Evolutionary conservation across 30 jellyfish, hydroid and myxozoan species (phyloP), one percentile per base, ranked within the genome.

Genomic region (Catostylus mosaicus): DNA sequence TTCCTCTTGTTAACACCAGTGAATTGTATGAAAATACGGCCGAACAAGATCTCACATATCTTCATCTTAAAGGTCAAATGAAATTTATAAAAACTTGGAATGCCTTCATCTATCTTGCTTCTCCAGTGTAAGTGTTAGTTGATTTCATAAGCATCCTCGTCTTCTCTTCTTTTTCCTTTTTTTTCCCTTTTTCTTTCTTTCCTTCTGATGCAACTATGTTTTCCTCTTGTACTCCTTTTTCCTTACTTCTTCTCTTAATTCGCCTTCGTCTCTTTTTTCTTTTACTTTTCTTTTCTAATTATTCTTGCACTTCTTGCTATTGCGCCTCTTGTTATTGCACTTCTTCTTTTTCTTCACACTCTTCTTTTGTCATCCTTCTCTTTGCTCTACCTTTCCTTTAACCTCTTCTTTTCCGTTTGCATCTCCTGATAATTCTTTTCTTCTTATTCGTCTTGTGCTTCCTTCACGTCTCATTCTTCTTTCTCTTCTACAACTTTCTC

Each of bases 51-150:
- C 37, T n/a, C 9, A 27, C 77, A 47, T 45, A 46, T 31, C 34
- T 81, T 30, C 91, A 81, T 66, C 71, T 81, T 2, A 81, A 81
- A 57, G 91, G 91, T 18, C 91, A 81, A 57, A 81, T 81, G 91
- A 81, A 64, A 66, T 67, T 29, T 34, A 73, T 81, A 5, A 47
- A 52, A 31, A 30, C 71, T 3, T 81, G 91, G 91, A 40, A 67
- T 12, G 91, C 91, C 1, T 68, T 81, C 29, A 81, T 81, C 11
- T 81, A 81, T 50, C 77, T 81, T 36, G 84, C 91, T 2, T 81
- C 91, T 29, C 91, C 91, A 29, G 91, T 81, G 91, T 81, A 52
- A 67, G 91, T 77, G 23, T 32, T n/a, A n/a, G n/a, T n/a, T n/a
- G n/a, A 43, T 6, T 43, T 43, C 54, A 6, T 43, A 9, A n/a